Conservation (phyloP, 2,113 vertebrate genomes). For the Otolemur garnettii region DNA sequence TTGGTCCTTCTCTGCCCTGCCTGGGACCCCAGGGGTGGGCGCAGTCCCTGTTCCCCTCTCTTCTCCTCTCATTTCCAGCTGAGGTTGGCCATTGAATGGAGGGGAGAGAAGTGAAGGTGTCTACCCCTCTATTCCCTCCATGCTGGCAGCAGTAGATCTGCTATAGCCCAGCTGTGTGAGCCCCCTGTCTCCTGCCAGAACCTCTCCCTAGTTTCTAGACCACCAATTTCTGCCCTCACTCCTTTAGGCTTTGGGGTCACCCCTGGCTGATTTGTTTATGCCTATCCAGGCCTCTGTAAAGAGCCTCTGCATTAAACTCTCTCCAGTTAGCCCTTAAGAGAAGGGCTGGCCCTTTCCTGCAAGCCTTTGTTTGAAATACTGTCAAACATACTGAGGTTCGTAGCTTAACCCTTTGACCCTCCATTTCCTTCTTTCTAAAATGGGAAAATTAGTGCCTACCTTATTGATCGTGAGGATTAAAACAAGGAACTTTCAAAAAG, state of each 20-base stretch:
- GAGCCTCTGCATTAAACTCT: neutral
- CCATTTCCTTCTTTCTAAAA: neutral
- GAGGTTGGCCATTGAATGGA: neutral
- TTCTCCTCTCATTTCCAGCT: neutral
- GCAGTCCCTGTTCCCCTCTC: neutral
- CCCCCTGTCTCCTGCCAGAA: neutral
- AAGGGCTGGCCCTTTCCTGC: neutral
- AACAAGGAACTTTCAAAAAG: neutral
- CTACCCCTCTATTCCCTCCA: neutral
- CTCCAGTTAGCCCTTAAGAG: too few relatives aligned
- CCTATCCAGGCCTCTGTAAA: neutral
- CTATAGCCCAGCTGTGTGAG: neutral
- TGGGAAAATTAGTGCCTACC: neutral
- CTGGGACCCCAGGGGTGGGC: neutral
- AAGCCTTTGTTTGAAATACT: neutral
- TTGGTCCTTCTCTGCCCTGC: fast-evolving
- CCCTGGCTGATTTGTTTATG: neutral
- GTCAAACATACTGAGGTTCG: neutral
- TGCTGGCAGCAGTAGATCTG: neutral
- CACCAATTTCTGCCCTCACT: too few relatives aligned
- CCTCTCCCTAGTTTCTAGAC: neutral
- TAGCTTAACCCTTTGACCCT: too few relatives aligned
- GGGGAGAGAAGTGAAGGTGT: neutral
- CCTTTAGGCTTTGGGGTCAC: neutral
- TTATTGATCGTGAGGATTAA: neutral